Evolutionary conservation across 2,888 invertebrate species (phyloP).

Genomic region (Branchipolynoe longqiensis): DNA sequence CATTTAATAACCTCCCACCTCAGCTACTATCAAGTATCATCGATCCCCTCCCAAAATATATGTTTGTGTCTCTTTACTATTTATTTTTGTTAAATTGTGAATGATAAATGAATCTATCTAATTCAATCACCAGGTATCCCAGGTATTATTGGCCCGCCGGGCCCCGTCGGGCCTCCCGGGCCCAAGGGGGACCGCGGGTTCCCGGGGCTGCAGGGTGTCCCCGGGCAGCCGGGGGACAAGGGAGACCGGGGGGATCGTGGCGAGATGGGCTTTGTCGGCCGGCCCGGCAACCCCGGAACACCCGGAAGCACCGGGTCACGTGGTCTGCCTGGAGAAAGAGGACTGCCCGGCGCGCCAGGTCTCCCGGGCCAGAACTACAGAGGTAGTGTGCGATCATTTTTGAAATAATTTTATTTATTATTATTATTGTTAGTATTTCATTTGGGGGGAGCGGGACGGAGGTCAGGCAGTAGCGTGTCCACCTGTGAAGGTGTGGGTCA

Average conservation of each 20-base stretch:
- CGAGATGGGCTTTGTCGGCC: background rate
- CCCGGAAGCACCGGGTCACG: background rate
- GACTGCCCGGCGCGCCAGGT: background rate
- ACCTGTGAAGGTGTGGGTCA: no score
- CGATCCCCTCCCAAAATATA: background rate
- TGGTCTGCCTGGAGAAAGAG: background rate
- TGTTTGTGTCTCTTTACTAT: background rate
- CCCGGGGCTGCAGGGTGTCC: background rate
- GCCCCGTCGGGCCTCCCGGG: background rate
- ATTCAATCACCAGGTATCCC: background rate
- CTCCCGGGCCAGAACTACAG: background rate
- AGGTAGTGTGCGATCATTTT: background rate
- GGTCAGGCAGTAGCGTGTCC: no score
- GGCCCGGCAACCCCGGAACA: background rate
- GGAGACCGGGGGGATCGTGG: background rate
- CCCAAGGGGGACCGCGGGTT: background rate
- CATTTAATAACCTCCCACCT: no score
- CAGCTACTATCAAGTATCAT: no score
- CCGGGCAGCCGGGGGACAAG: conserved; percentile 13
- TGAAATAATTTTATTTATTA: background rate
- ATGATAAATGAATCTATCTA: background rate
- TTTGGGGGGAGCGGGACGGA: no score
- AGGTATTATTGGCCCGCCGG: background rate
- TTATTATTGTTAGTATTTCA: no score
- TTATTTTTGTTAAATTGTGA: background rate